These are phyloP conservation scores for Drosophila ficusphila DNA, from an alignment of 1,140 invertebrate genomes.

Conservation along the genomic window DNA sequence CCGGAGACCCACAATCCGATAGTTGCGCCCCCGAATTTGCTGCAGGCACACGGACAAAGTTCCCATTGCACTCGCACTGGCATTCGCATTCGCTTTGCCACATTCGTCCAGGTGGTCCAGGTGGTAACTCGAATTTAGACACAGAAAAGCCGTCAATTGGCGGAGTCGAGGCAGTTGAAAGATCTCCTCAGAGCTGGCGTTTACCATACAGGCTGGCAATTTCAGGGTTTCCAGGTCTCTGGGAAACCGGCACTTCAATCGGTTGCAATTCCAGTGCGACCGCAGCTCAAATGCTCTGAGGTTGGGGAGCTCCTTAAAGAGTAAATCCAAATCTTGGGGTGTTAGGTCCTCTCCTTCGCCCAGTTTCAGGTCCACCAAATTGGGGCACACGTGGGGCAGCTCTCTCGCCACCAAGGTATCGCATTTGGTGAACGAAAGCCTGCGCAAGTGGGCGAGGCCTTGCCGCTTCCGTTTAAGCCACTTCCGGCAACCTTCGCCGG, in stretches of 20 bases:
- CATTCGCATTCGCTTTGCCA: conserved; percentile 45
- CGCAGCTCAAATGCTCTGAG: conserved; percentile 42
- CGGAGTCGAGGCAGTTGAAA: conserved; percentile 49
- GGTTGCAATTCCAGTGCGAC: conserved; percentile 4
- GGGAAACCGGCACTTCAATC: conserved; percentile 1
- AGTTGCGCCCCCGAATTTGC: neutral
- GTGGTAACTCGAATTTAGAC: conserved; percentile 22
- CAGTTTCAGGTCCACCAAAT: conserved; percentile 45
- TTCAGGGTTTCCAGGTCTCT: conserved; percentile 39
- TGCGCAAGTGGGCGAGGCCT: conserved; percentile 14
- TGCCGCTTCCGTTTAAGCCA: conserved; percentile 16
- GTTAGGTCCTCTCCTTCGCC: conserved; percentile 7
- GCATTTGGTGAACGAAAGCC: conserved; percentile 38
- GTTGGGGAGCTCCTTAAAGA: conserved; percentile 18
- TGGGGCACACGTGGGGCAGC: conserved; percentile 27
- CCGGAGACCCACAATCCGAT: conserved; percentile 62
- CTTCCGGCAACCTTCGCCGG: conserved; percentile 4
- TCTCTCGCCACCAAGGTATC: conserved; percentile 18
- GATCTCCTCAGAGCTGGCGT: conserved; percentile 31
- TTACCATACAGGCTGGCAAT: conserved; percentile 58
- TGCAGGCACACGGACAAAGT: conserved; percentile 17
- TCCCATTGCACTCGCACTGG: conserved; percentile 32
- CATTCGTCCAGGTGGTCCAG: conserved; percentile 25
- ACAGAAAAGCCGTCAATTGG: conserved; percentile 63
- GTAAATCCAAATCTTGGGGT: conserved; percentile 11